A percentile compares a stretch with the other conserved stretches of the same genome.
phyloP scores from a whole-genome alignment of 2,888 invertebrate species.

The Apotomis capreana region DNA sequence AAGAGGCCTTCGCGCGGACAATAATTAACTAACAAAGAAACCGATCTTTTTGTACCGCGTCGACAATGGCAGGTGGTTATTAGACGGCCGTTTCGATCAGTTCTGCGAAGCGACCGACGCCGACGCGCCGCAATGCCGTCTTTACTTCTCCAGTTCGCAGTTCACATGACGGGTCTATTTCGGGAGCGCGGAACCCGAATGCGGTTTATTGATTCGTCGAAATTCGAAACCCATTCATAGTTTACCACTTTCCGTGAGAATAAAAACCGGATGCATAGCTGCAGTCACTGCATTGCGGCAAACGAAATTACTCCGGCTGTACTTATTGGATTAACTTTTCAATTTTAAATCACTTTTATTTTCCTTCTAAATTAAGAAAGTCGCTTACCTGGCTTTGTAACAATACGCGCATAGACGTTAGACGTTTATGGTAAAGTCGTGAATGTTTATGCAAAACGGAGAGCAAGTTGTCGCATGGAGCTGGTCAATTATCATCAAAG shows the following conservation, averaged over 20 bases:
- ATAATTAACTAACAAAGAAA: constrained; percentile 61
- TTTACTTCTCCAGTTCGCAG: background rate
- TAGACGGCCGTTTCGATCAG: constrained; percentile 41
- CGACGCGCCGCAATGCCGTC: constrained; percentile 1
- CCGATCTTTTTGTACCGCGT: constrained; percentile 48
- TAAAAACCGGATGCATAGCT: constrained; percentile 10
- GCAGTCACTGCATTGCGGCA: constrained; percentile 31
- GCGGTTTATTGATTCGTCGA: constrained; percentile 36
- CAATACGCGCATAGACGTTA: background rate
- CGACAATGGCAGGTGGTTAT: constrained; percentile 52
- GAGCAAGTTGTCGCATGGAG: constrained; percentile 7
- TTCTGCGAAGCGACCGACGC: constrained; percentile 15
- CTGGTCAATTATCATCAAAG: constrained; percentile 25
- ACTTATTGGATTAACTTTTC: constrained; percentile 1
- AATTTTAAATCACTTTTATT: background rate
- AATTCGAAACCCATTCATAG: constrained; percentile 24
- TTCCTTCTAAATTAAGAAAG: background rate
- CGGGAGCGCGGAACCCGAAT: constrained; percentile 11
- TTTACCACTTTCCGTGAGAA: constrained; percentile 19
- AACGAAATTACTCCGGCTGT: background rate
- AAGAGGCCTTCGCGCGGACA: constrained; percentile 55
- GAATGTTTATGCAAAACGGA: constrained; percentile 10
- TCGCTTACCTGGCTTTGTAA: background rate
- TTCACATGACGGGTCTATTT: constrained; percentile 20
- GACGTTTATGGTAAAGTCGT: background rate